Base-by-base conservation (phyloP, 2,113 vertebrate species). In the Nothoprocta pentlandii region DNA sequence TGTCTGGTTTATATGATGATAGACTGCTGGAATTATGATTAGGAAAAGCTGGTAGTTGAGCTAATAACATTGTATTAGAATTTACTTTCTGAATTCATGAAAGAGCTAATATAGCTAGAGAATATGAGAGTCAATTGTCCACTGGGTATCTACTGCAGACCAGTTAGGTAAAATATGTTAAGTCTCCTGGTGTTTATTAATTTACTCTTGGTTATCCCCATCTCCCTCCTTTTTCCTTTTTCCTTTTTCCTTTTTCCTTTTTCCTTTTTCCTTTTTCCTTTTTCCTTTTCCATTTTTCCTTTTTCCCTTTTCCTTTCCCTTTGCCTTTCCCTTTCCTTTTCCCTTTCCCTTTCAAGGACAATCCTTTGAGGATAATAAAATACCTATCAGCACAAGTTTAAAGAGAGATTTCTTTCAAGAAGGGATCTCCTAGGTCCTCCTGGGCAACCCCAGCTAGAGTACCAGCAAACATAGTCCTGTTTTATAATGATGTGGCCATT, bases 1-100 rank as follows among this genome's bases (percentile, higher is more conserved):
- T 28, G 32, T 70, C 47, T 56, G 8, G 4, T 67, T 47, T 0
- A 0, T 66, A 62, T 15, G 41, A 49, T 41, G 11, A 12, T 23
- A 34, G 16, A 80, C 14, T 62, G 36, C 25, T 79, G 44, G 54
- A 91, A 68, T 86, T 70, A 36, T 80, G 36, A 73, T 76, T 36
- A 80, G 58, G n/a, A 84, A 73, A 84, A 80, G 6, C 6, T 36
- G 46, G 23, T 4, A 14, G 64, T 3, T 76, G 41, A 89, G 63
- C 58, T 34, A 58, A 21, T 44, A 51, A 51, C 2, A 30, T 64
- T 54, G 66, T 49, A 47, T 56, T 92, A 5, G 17, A 67, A 11
- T 71, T 64, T 13, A 75, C 8, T 61, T 92, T 23, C 39, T 41
- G 47, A 16, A 44, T 39, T 6, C 15, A 4, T 51, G 16, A 30